Conservation (phyloP, 2,888 invertebrate genomes). For the Megalurothrips usitatus region DNA sequence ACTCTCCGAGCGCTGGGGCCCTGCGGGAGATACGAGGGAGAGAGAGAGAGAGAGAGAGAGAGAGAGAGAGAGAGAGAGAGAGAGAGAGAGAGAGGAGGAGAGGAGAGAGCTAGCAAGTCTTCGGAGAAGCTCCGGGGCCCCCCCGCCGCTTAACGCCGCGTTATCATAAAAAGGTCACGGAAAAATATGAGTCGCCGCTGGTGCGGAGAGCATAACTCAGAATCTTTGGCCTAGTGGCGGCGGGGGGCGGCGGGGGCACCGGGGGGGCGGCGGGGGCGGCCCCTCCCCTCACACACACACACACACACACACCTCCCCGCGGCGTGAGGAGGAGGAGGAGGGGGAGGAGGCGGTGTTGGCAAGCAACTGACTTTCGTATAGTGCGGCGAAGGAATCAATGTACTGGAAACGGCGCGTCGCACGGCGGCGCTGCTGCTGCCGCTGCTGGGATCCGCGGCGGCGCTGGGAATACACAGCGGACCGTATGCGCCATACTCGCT, state of each 20-base stretch:
- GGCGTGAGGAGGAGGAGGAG: background rate
- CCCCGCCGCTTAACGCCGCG: background rate
- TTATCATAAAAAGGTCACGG: constrained; percentile 12
- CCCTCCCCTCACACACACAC: background rate
- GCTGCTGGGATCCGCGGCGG: too few relatives aligned
- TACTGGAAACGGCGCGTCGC: constrained; percentile 16
- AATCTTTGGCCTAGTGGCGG: constrained; percentile 15
- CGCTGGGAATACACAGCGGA: too few relatives aligned
- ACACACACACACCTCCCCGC: too few relatives aligned
- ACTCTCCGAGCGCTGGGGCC: too few relatives aligned
- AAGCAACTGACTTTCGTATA: constrained; percentile 18
- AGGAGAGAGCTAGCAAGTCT: too few relatives aligned
- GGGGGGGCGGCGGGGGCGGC: background rate
- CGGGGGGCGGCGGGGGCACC: background rate
- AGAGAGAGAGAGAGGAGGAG: too few relatives aligned
- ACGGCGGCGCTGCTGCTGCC: background rate
- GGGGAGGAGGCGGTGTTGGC: background rate
- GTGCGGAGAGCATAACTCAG: constrained; percentile 22
- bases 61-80: too few relatives aligned
- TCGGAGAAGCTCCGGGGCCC: background rate
- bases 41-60: too few relatives aligned
- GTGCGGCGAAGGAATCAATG: background rate
- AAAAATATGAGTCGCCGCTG: constrained; percentile 7
- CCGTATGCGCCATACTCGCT: too few relatives aligned
- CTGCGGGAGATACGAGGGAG: too few relatives aligned